These are phyloP conservation scores for Motacilla alba DNA, from an alignment of 2,113 vertebrate genomes.

Conservation along the genomic window DNA sequence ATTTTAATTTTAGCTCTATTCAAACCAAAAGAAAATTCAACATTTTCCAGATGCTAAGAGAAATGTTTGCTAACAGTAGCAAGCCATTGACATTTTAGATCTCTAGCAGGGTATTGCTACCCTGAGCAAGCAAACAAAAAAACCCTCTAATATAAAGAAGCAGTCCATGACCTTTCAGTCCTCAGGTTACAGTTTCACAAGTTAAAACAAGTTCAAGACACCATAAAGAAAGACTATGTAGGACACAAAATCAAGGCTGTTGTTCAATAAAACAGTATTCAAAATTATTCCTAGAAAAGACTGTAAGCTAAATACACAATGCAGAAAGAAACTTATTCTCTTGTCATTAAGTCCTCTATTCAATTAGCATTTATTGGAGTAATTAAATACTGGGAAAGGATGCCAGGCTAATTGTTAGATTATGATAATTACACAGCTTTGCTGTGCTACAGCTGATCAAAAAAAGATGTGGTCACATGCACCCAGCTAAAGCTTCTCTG, in stretches of 20 bases:
- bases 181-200: background rate
- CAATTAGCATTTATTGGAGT: slow-evolving; percentile 81
- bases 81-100: slow-evolving; percentile 14
- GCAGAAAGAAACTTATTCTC: slow-evolving; percentile 72
- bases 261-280: slow-evolving; percentile 19
- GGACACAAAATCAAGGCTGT: slow-evolving; percentile 39
- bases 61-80: slow-evolving; percentile 8
- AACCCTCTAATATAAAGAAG: background rate
- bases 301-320: slow-evolving; percentile 67
- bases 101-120: slow-evolving; percentile 5
- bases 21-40: slow-evolving; percentile 29
- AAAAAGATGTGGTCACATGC: slow-evolving; percentile 80
- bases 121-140: slow-evolving; percentile 10
- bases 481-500: slow-evolving; percentile 71
- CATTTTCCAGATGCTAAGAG: slow-evolving; percentile 35
- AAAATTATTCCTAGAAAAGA: slow-evolving; percentile 48
- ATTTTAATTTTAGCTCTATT: slow-evolving; percentile 57
- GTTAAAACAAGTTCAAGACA: background rate
- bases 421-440: slow-evolving; percentile 91
- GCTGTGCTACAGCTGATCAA: slow-evolving; percentile 86
- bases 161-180: background rate
- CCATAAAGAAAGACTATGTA: slow-evolving; percentile 14
- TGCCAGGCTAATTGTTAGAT: slow-evolving; percentile 92
- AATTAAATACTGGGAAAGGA: slow-evolving; percentile 90
- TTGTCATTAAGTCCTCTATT: slow-evolving; percentile 78